phyloP scores from a whole-genome alignment of 2,888 invertebrate genomes.

The Periphyllus acericola region DNA sequence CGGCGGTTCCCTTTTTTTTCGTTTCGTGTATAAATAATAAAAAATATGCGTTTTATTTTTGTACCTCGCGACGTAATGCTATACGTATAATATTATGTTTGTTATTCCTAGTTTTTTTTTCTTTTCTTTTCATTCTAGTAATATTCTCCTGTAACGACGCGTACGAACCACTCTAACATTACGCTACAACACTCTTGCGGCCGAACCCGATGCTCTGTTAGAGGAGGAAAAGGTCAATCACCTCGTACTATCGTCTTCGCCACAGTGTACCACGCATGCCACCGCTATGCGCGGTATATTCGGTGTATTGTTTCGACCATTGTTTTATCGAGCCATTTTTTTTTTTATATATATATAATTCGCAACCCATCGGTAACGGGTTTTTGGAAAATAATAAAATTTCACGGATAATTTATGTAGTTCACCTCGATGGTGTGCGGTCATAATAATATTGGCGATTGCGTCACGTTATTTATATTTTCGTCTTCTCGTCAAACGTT shows the following conservation, averaged over 20 bases:
- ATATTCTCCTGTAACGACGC: neutral
- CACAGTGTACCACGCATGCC: constrained; percentile 35
- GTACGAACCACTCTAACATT: neutral
- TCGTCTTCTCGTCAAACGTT: neutral
- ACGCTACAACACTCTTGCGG: neutral
- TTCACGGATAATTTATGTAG: neutral
- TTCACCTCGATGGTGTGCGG: neutral
- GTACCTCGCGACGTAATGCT: neutral
- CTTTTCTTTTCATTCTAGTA: neutral
- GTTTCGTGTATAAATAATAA: neutral
- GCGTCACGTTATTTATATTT: too few relatives aligned
- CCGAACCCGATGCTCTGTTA: neutral
- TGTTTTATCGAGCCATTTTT: neutral
- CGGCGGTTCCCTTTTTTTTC: neutral
- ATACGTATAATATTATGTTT: neutral
- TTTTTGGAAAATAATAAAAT: neutral
- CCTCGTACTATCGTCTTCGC: constrained; percentile 35
- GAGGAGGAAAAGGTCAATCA: constrained; percentile 25
- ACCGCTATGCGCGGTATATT: neutral
- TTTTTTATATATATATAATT: neutral
- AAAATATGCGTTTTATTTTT: neutral
- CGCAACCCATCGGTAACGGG: neutral
- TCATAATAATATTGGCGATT: neutral
- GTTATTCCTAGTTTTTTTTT: neutral
- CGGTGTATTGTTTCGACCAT: neutral